Evolutionary conservation across 1,140 invertebrate species (phyloP).

Genomic region (Cotesia vestalis): DNA sequence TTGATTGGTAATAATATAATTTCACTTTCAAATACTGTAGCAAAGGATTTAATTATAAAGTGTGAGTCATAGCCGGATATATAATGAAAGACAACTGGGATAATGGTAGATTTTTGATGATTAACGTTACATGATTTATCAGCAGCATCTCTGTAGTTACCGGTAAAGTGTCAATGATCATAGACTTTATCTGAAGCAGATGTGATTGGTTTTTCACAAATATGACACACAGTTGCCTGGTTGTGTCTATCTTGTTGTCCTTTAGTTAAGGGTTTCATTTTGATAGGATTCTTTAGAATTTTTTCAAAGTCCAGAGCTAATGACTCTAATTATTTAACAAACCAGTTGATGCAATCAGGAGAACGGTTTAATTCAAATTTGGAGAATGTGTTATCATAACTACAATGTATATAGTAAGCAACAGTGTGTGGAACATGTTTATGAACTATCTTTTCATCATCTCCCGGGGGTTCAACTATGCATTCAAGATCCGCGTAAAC

Average conservation of each 20-base stretch:
- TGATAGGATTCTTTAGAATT: background rate
- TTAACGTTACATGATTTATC: too few species aligned
- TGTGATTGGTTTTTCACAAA: too few species aligned
- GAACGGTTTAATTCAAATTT: slow-evolving; percentile 25
- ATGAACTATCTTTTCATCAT: too few species aligned
- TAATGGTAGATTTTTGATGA: too few species aligned
- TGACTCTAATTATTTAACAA: slow-evolving; percentile 43
- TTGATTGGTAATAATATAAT: slow-evolving; percentile 40
- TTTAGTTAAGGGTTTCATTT: slow-evolving; percentile 24
- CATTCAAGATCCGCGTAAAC: slow-evolving; percentile 40
- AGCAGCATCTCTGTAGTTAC: too few species aligned
- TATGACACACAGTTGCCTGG: background rate
- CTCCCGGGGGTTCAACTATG: slow-evolving; percentile 1
- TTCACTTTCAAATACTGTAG: background rate
- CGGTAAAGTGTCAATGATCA: too few species aligned
- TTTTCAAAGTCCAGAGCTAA: slow-evolving; percentile 30
- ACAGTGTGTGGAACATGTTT: too few species aligned
- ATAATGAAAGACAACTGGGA: too few species aligned
- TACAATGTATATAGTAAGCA: too few species aligned
- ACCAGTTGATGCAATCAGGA: slow-evolving; percentile 44
- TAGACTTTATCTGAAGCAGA: too few species aligned
- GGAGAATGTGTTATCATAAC: background rate
- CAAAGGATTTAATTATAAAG: too few species aligned
- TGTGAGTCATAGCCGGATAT: too few species aligned
- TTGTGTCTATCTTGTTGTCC: slow-evolving; percentile 18